Percentiles rank a stretch among this genome's conserved stretches.
phyloP scores from a whole-genome alignment of 2,888 invertebrate genomes.

The Noctua pronuba region DNA sequence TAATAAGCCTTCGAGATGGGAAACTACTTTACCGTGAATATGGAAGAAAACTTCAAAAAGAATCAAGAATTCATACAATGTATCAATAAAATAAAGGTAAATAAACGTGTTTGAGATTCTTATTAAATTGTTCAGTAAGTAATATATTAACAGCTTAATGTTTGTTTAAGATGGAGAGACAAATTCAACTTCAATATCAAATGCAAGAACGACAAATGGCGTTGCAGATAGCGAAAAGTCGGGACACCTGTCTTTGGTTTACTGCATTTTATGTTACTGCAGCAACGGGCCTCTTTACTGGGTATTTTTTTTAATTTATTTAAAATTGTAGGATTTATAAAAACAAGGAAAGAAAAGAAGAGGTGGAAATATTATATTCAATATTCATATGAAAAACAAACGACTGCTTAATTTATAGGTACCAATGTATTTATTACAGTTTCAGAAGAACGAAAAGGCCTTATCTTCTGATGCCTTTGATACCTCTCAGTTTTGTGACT shows the following conservation, averaged over 20 bases:
- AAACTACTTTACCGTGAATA: constrained; percentile 89
- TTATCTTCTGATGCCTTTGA: constrained; percentile 91
- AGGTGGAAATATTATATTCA: not conserved
- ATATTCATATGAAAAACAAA: too few relatives aligned
- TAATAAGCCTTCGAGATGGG: constrained; percentile 87
- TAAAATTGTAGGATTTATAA: not conserved
- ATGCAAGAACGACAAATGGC: constrained; percentile 94
- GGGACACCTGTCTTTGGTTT: constrained; percentile 94
- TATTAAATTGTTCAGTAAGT: constrained; percentile 7
- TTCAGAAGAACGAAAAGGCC: constrained; percentile 91
- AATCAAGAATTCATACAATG: constrained; percentile 93
- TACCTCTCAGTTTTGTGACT: constrained; percentile 93
- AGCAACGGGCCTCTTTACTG: constrained; percentile 87
- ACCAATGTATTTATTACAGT: constrained; percentile 77
- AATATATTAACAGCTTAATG: not conserved
- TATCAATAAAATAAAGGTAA: constrained; percentile 92
- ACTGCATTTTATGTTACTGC: constrained; percentile 92
- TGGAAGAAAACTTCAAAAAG: constrained; percentile 92
- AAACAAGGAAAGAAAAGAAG: too few relatives aligned
- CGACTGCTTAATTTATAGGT: not conserved
- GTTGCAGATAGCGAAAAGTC: constrained; percentile 92
- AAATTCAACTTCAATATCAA: constrained; percentile 95
- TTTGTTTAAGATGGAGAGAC: constrained; percentile 92
- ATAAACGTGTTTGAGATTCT: not conserved
- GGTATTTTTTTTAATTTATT: constrained; percentile 76